These are phyloP conservation scores for Quadriops clusia DNA, from an alignment of 2,888 invertebrate genomes.

Conservation along the genomic window DNA sequence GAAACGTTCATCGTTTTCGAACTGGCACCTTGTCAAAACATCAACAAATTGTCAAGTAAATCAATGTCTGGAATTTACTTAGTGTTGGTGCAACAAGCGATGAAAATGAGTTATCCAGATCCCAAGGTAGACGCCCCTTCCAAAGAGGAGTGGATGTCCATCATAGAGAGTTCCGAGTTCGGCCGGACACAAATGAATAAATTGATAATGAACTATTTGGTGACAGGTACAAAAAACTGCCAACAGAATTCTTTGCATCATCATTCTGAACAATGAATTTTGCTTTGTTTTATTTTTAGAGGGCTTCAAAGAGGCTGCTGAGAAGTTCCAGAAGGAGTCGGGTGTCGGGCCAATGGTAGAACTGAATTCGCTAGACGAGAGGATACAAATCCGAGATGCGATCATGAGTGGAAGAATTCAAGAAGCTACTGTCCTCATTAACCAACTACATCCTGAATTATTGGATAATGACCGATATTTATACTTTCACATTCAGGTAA, in stretches of 20 bases:
- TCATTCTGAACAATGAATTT: slow-evolving; percentile 1
- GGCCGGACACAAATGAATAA: slow-evolving; percentile 91
- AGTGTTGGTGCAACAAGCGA: not conserved
- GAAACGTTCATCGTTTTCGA: too few species aligned
- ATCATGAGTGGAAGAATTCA: slow-evolving; percentile 87
- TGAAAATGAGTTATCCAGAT: slow-evolving; percentile 41
- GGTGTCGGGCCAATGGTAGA: slow-evolving; percentile 71
- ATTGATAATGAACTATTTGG: slow-evolving; percentile 96
- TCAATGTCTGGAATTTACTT: not conserved
- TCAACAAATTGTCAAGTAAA: not conserved
- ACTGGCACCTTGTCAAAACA: too few species aligned
- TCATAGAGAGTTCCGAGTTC: slow-evolving; percentile 65
- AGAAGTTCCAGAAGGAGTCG: slow-evolving; percentile 91
- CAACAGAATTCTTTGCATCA: slow-evolving; percentile 1
- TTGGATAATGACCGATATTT: slow-evolving; percentile 90
- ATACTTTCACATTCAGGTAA: slow-evolving; percentile 86
- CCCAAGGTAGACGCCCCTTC: slow-evolving; percentile 40
- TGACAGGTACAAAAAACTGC: slow-evolving; percentile 57
- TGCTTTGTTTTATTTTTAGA: slow-evolving; percentile 40
- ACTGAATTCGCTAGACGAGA: slow-evolving; percentile 76
- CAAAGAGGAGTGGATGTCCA: slow-evolving; percentile 63
- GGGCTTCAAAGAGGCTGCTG: slow-evolving; percentile 92
- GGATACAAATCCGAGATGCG: slow-evolving; percentile 85
- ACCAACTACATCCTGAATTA: slow-evolving; percentile 87
- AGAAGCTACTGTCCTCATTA: slow-evolving; percentile 87